phyloP scores from a whole-genome alignment of 2,797 vertebrate genomes.

The Uromys caudimaculatus region DNA sequence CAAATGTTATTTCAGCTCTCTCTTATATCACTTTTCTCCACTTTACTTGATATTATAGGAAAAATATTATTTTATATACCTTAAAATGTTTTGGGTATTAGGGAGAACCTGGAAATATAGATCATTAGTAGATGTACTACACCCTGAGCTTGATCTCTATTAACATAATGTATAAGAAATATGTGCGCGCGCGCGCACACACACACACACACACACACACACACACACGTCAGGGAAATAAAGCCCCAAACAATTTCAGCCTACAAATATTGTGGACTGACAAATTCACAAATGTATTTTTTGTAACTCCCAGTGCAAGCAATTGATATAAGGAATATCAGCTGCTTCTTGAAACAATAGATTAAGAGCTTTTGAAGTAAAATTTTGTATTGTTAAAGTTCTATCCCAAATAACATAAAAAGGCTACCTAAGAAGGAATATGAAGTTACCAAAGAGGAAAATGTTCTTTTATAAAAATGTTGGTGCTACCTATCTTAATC shows the following conservation, averaged over 20 bases:
- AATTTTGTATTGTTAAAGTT: background rate
- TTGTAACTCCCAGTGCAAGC: background rate
- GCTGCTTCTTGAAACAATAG: background rate
- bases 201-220: background rate
- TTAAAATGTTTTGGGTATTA: background rate
- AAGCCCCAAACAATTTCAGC: background rate
- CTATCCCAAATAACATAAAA: background rate
- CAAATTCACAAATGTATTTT: background rate
- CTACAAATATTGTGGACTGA: background rate
- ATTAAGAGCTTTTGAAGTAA: background rate
- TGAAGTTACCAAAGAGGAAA: background rate
- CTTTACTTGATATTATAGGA: background rate
- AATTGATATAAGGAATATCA: background rate
- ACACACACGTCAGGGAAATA: background rate
- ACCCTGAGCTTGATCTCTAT: background rate
- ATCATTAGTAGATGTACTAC: background rate
- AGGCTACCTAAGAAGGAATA: background rate
- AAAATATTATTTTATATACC: background rate
- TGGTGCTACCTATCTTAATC: slow-evolving; percentile 10
- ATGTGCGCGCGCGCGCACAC: background rate
- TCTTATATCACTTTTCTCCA: background rate
- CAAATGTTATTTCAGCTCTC: background rate
- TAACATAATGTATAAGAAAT: background rate
- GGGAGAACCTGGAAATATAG: background rate
- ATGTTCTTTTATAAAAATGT: background rate